Evolutionary conservation across 2,888 invertebrate genomes (phyloP), one percentile per base, ranked within the genome.

Genomic region (Luperina nickerlii): DNA sequence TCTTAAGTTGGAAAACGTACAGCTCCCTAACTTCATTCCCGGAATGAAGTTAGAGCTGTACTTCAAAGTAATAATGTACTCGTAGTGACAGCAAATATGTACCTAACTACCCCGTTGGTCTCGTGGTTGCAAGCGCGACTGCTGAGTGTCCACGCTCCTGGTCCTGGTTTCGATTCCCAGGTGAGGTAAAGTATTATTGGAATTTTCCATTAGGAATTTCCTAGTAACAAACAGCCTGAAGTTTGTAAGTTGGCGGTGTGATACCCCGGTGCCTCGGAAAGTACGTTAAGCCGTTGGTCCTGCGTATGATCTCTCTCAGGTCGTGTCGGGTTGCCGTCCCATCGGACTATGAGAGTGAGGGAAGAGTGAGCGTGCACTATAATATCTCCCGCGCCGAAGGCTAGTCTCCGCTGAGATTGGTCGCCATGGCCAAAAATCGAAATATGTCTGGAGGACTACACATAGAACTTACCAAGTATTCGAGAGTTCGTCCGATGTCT

Each of bases 401-500:
- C n/a, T 24, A 60, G 11, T 54, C 20, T 54, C 54, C 54, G 8
- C 20, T 54, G 8, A 5, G n/a, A n/a, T n/a, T n/a, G n/a, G 24
- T n/a, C 1, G 11, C 57, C n/a, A 11, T 24, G 57, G 32, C 32
- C 9, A 38, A 38, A 38, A 38, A 6, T 38, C 38, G 2, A 63
- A 63, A 20, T 63, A 18, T 0, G 63, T 63, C 3, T 63, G 18
- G 32, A 32, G 63, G 18, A 8, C 32, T 27, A 8, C 11, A 51
- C n/a, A 71, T 65, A 71, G 60, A 38, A 5, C 38, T 85, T 96
- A 99, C 99, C 97, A 99, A 96, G 94, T 98, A 99, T 94, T 99
- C 99, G 70, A 99, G 97, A 0, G 99, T 99, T 92, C 98, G 98
- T 7, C 98, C 98, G 89, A 99, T 99, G 94, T 99, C 99, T 79